Base-by-base conservation (phyloP, 1,140 invertebrate genomes). In the Cataglyphis hispanica region DNA sequence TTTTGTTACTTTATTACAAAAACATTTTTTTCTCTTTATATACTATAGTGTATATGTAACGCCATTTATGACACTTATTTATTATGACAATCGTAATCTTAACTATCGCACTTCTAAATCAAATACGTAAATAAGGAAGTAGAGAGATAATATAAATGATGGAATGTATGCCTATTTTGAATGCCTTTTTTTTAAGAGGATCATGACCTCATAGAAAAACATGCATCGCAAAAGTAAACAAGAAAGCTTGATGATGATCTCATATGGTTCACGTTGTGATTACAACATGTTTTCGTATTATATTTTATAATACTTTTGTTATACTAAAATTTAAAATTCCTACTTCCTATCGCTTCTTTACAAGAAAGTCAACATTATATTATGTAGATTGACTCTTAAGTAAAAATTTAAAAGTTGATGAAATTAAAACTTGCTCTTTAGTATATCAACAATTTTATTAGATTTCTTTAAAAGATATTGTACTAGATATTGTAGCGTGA, bases 261-360 rank as follows among this genome's bases (percentile, higher is more conserved):
- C 3, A 60, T 53, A 37, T 78, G 46, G 43, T 7, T 64, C 31
- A 31, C 46, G 69, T 67, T 37, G 13, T 56, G 80, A 84, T 78
- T 84, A 90, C 86, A 91, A 88, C 80, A 90, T 90, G 85, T 90
- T 90, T 91, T 91, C 66, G n/a, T 69, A 40, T 11, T 70, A 19
- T 69, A 40, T 11, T 70, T 58, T 6, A 46, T 11, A 40, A 19
- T 11, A 43, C 5, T 75, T 61, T 67, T 76, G 22, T 72, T 16
- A 53, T 43, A 22, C 46, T 58, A 16, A 27, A 66, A 66, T 34
- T 5, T 25, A 31, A 74, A 10, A 56, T 22, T 27, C 84, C 31
- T 3, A 1, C 27, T 74, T 69, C 43, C 46, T 31, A 31, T 3
- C 1, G 31, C 31, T 83, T 19, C 2, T 63, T 1, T 43, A 13